Evolutionary conservation across 2,888 invertebrate genomes (phyloP).

Genomic region (Hypsopygia costalis): DNA sequence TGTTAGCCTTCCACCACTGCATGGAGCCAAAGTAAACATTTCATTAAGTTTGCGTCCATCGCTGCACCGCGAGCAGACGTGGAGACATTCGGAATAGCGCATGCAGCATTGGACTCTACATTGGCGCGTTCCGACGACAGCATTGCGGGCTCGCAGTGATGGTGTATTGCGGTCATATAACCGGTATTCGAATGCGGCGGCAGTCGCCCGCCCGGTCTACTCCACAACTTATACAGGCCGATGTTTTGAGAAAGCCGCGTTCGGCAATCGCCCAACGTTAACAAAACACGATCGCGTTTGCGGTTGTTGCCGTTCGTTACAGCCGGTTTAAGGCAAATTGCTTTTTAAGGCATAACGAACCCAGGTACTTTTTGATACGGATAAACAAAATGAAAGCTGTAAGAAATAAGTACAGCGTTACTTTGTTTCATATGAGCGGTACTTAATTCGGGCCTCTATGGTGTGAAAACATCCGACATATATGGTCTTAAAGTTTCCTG

Average conservation of each 20-base stretch:
- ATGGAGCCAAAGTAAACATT: constrained; percentile 31
- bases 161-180: constrained; percentile 78
- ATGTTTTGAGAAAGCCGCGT: constrained; percentile 78
- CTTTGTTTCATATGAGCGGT: background rate
- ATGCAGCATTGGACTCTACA: constrained; percentile 46
- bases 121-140: constrained; percentile 30
- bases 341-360: constrained; percentile 32
- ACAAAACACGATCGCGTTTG: constrained; percentile 67
- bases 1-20: constrained; percentile 59
- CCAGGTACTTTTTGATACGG: constrained; percentile 9
- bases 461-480: background rate
- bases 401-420: background rate
- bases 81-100: constrained; percentile 19
- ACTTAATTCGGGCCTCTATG: background rate
- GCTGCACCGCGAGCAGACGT: constrained; percentile 31
- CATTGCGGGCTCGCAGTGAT: constrained; percentile 43
- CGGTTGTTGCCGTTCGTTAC: constrained; percentile 53
- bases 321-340: constrained; percentile 40
- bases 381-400: constrained; percentile 3
- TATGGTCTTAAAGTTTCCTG: background rate
- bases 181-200: constrained; percentile 73
- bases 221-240: constrained; percentile 34
- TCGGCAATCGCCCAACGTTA: constrained; percentile 62
- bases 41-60: constrained; percentile 34
- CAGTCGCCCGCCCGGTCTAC: constrained; percentile 63